Evolutionary conservation across 2,797 vertebrate genomes (phyloP), one percentile per base, ranked within the genome.

Genomic region (Rhinella marina): DNA sequence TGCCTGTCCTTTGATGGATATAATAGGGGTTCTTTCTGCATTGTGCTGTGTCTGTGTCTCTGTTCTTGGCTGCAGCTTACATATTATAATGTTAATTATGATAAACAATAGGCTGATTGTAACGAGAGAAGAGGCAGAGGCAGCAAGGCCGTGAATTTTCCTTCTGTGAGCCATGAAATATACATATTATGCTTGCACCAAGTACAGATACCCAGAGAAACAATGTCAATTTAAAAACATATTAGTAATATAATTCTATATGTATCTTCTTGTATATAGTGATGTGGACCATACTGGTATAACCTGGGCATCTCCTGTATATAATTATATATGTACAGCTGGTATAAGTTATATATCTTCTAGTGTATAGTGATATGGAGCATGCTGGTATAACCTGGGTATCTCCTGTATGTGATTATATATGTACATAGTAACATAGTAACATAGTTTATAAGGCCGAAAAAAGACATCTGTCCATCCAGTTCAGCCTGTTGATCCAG

Each of bases 101-200:
- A 82, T 21, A 68, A 68, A 88, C 86, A 88, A 88, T 88, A 56
- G 29, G 29, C 17, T 41, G 81, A 83, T 88, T 88, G 86, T 88
- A 68, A 68, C 10, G 16, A 68, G 41, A 25, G 50, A 52, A n/a
- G 27, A 56, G 70, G 80, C 86, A 78, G 86, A 84, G 81, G 86
- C 27, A 29, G 73, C 27, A 8, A 32, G 72, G 77, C 64, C 14
- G 6, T 10, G 85, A 72, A 81, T 64, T 8, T 80, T 41, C 48
- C 75, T 70, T 25, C 9, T 68, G 50, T 16, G 27, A 86, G 50
- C 19, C 76, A 81, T 59, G 56, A 81, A 81, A 66, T 68, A 7
- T 57, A 81, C 76, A 66, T 17, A 85, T 73, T 61, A 57, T 72
- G 61, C 62, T 50, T 52, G 14, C 10, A 27, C 19, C 32, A 61